A percentile compares a stretch with the other conserved stretches of the same genome.
phyloP scores from a whole-genome alignment of 1,140 invertebrate species.

The Macrocentrus cingulum region DNA sequence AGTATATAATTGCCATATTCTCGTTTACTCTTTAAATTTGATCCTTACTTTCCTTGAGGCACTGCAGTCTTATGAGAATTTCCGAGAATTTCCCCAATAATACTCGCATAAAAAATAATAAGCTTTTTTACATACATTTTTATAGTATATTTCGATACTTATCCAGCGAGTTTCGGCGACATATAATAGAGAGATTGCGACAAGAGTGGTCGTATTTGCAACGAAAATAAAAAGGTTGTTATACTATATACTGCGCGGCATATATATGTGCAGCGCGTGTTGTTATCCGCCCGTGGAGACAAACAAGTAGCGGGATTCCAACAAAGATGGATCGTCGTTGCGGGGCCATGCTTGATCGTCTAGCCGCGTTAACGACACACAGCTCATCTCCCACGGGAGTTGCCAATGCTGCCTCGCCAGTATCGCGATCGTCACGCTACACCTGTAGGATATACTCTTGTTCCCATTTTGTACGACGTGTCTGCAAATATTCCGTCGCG shows the following conservation, averaged over 20 bases:
- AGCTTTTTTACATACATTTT: too few relatives aligned
- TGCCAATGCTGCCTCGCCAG: background rate
- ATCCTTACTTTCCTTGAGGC: too few relatives aligned
- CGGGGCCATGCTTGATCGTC: conserved; percentile 26
- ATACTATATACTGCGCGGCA: background rate
- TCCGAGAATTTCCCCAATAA: too few relatives aligned
- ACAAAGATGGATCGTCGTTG: conserved; percentile 41
- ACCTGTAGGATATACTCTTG: conserved; percentile 7
- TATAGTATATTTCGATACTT: too few relatives aligned
- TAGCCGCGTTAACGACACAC: conserved; percentile 21
- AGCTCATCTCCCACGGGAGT: conserved; percentile 13
- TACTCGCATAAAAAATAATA: too few relatives aligned
- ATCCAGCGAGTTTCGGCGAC: too few relatives aligned
- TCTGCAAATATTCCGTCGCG: too few relatives aligned
- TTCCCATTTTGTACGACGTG: conserved; percentile 20
- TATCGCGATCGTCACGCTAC: conserved; percentile 18
- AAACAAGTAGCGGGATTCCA: conserved; percentile 39
- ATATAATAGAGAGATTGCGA: too few relatives aligned
- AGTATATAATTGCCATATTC: too few relatives aligned
- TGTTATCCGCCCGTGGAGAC: conserved; percentile 36
- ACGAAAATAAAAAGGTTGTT: background rate
- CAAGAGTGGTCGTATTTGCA: background rate
- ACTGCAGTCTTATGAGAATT: too few relatives aligned
- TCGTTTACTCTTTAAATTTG: too few relatives aligned
- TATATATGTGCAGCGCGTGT: conserved; percentile 19